Evolutionary conservation across 1,140 invertebrate species (phyloP), one percentile per base, ranked within the genome.

Genomic region (Euura saliciscinereae): DNA sequence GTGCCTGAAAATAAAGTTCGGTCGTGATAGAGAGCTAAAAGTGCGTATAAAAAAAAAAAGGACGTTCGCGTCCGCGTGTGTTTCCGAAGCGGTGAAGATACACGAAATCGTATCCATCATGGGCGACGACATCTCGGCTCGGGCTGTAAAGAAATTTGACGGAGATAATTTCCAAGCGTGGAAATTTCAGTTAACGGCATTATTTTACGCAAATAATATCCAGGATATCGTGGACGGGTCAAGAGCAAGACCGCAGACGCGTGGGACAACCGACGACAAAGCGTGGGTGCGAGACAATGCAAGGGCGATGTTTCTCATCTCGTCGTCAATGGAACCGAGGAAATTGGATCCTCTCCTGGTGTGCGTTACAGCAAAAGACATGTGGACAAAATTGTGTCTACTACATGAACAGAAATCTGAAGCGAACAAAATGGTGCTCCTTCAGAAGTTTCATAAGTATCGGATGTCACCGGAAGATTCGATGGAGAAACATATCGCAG

Each of bases 151-250:
- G 42, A 68, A 68, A 68, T 68, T 68, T 68, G 67, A 68, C 67
- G 67, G 67, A 1, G 28, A 43, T 2, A 43, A 68, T 68, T 68
- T 42, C 42, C 67, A 68, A 68, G 67, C 11, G 45, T 68, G 67
- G 67, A 68, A 68, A 43, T 68, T 42, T n/a, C 42, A 68, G 42
- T 45, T 42, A 2, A 28, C 11, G 1, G 28, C 44, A 68, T 68
- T 68, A 43, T 68, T 68, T n/a, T 10, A 44, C 28, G 67, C 67
- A 13, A 68, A 68, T 10, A 4, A 4, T n/a, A 43, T 68, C 5
- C 43, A 68, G 43, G 67, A 68, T 45, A 68, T 68, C 67, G 67
- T 68, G 67, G 67, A 68, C 28, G 67, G 67, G 43, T 11, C 67
- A 45, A 68, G 67, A 13, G 2, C 67, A n/a, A 68, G 44, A 45